phyloP scores from a whole-genome alignment of 2,113 vertebrate species.

The Upupa epops region DNA sequence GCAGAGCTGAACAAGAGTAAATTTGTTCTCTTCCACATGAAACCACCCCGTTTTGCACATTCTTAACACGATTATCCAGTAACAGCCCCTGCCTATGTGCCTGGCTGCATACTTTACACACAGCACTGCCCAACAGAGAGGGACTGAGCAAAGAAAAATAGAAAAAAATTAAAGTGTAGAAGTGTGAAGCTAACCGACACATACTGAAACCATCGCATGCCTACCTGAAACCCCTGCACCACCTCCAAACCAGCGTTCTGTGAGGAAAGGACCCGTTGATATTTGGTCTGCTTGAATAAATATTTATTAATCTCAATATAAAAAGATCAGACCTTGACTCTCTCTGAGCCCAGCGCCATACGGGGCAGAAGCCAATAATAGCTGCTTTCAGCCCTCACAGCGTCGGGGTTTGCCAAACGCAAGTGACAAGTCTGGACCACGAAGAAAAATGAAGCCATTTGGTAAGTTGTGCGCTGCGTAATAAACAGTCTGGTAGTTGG shows the following conservation, averaged over 20 bases:
- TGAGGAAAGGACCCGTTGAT: neutral
- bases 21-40: neutral
- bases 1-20: neutral
- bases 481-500: constrained; percentile 74
- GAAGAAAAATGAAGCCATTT: constrained; percentile 72
- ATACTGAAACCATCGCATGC: neutral
- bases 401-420: constrained; percentile 67
- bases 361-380: constrained; percentile 47
- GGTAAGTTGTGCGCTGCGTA: constrained; percentile 59
- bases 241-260: neutral
- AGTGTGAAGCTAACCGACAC: constrained; percentile 22
- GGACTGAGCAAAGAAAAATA: neutral
- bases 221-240: constrained; percentile 13
- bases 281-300: constrained; percentile 57
- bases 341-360: constrained; percentile 37
- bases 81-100: neutral
- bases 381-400: constrained; percentile 65
- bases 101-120: neutral
- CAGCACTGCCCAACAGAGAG: constrained; percentile 7
- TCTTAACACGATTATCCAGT: neutral
- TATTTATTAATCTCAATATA: constrained; percentile 63
- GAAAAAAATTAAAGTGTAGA: neutral
- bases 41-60: neutral
- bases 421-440: constrained; percentile 71
- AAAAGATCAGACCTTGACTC: constrained; percentile 63